These are phyloP conservation scores for Megaleporinus macrocephalus DNA, from an alignment of 2,113 vertebrate genomes.

Conservation along the genomic window DNA sequence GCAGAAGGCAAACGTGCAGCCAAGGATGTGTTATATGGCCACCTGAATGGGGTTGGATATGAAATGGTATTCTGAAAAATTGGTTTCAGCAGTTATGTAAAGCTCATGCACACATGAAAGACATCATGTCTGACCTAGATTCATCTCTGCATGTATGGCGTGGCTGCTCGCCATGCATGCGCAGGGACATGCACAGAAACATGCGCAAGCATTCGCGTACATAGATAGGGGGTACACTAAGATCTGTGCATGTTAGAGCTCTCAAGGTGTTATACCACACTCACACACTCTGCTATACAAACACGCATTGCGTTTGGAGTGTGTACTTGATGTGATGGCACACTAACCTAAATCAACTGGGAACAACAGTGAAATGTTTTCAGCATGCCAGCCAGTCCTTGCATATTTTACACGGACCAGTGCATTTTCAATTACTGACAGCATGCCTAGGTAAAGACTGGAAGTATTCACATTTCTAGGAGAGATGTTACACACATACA, in stretches of 20 bases:
- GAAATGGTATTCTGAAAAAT: neutral
- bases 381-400: slow-evolving; percentile 14
- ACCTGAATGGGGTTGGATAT: neutral
- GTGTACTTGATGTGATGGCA: slow-evolving; percentile 1
- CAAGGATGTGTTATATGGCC: neutral
- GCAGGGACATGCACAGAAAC: neutral
- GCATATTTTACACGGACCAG: slow-evolving; percentile 37
- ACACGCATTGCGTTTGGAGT: neutral
- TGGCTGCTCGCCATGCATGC: slow-evolving; percentile 9
- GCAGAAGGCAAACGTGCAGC: neutral
- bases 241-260: neutral
- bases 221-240: neutral
- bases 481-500: neutral
- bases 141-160: slow-evolving; percentile 6
- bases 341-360: slow-evolving; percentile 29
- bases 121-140: slow-evolving; percentile 22
- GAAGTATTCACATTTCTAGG: neutral
- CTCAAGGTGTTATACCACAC: neutral
- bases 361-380: neutral
- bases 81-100: slow-evolving; percentile 5
- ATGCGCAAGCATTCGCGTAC: neutral
- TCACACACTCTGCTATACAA: neutral
- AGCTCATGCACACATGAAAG: neutral
- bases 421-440: slow-evolving; percentile 26
- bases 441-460: neutral